Percentiles rank a stretch among this genome's conserved stretches.
phyloP scores from a whole-genome alignment of 2,888 invertebrate genomes.

The Lordiphosa fenestrarum region DNA sequence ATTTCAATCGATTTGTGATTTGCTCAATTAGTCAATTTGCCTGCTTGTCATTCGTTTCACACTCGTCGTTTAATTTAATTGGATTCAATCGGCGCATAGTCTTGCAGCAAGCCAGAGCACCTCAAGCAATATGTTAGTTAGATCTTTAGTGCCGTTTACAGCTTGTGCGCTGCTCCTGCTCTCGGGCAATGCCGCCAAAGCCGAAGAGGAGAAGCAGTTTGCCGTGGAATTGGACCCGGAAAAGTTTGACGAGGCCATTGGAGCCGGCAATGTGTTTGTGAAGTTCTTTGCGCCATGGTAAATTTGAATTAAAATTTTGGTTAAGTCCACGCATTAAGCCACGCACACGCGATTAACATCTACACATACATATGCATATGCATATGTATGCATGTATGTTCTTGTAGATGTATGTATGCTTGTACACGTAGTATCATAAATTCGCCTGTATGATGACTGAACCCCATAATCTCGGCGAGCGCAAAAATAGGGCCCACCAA shows the following conservation, averaged over 20 bases:
- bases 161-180: slow-evolving; percentile 24
- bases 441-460: background rate
- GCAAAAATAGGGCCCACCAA: background rate
- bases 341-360: slow-evolving; percentile 3
- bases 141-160: slow-evolving; percentile 44
- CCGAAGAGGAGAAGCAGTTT: slow-evolving; percentile 63
- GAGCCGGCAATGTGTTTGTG: slow-evolving; percentile 87
- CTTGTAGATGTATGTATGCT: background rate
- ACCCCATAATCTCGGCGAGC: background rate
- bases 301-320: slow-evolving; percentile 37
- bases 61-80: no score
- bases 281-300: slow-evolving; percentile 92
- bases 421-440: slow-evolving; percentile 10
- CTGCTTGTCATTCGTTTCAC: no score
- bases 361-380: slow-evolving; percentile 11
- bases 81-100: no score
- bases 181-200: slow-evolving; percentile 18
- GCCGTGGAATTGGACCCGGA: slow-evolving; percentile 81
- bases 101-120: no score
- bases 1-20: slow-evolving; percentile 11
- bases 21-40: slow-evolving; percentile 3
- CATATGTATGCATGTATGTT: slow-evolving; percentile 6
- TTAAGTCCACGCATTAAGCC: slow-evolving; percentile 12
- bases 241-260: slow-evolving; percentile 84
- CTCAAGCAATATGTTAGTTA: slow-evolving; percentile 42